These are phyloP conservation scores for Boloria euphrosyne DNA, from an alignment of 2,888 invertebrate genomes.

Conservation along the genomic window DNA sequence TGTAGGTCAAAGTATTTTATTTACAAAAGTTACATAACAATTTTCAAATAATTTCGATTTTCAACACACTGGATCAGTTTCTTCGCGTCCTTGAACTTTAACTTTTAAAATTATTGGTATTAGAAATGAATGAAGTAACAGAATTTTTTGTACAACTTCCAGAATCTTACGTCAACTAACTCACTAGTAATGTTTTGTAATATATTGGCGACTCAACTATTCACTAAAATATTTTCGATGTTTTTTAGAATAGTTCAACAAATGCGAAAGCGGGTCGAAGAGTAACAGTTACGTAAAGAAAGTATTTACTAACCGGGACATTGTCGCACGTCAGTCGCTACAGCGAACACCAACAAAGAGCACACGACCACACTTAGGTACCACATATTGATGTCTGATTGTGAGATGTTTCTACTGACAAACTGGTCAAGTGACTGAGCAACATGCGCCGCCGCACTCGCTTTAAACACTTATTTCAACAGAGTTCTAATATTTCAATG, in stretches of 20 bases:
- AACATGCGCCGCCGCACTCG: constrained; percentile 27
- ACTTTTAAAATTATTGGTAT: no score
- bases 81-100: no score
- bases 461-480: constrained; percentile 34
- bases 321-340: constrained; percentile 63
- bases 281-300: constrained; percentile 54
- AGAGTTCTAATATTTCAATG: constrained; percentile 8
- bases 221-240: background rate
- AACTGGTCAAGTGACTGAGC: constrained; percentile 27
- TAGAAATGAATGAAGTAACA: no score
- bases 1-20: no score
- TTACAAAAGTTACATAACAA: no score
- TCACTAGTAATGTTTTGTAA: no score
- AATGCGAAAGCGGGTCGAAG: constrained; percentile 62
- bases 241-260: background rate
- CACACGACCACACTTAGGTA: constrained; percentile 58
- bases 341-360: constrained; percentile 52
- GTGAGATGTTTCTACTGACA: constrained; percentile 28
- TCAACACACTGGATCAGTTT: no score
- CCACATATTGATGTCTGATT: constrained; percentile 58
- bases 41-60: no score
- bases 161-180: no score
- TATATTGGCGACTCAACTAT: no score
- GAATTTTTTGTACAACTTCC: no score
- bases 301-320: constrained; percentile 61